Evolutionary conservation across 2,797 vertebrate species (phyloP).

Genomic region (Tokudaia tokunoshimensis): DNA sequence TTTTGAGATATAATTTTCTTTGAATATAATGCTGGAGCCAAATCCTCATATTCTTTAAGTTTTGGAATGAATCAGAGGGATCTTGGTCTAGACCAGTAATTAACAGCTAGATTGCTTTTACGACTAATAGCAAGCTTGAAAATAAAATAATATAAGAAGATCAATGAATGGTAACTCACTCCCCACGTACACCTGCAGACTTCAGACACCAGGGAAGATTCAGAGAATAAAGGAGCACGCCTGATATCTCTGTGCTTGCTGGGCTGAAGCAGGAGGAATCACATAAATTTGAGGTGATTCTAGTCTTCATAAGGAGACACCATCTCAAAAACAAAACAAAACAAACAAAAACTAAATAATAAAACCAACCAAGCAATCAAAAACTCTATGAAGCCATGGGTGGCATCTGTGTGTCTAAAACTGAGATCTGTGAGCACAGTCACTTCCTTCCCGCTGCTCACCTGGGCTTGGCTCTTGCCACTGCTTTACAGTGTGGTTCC

Average conservation of each 20-base stretch:
- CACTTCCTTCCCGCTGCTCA: neutral
- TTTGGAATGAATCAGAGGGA: neutral
- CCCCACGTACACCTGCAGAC: neutral
- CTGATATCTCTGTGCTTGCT: neutral
- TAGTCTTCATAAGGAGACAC: neutral
- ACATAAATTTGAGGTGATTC: neutral
- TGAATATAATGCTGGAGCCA: conserved; percentile 18
- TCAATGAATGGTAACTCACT: neutral
- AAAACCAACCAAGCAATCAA: too few species aligned
- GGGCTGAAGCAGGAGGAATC: neutral
- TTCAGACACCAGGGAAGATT: neutral
- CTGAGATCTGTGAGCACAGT: neutral
- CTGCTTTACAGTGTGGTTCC: neutral
- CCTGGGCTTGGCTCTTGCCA: neutral
- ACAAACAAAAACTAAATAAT: neutral
- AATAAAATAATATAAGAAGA: neutral
- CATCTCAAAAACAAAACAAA: neutral
- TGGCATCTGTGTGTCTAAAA: neutral
- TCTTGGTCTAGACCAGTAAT: conserved; percentile 28
- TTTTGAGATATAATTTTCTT: neutral
- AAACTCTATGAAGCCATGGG: neutral
- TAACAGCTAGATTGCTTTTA: neutral
- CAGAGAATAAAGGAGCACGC: neutral
- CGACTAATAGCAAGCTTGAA: neutral
- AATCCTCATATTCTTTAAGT: conserved; percentile 50